phyloP scores from a whole-genome alignment of 2,797 vertebrate genomes.

The Loriculus beryllinus region DNA sequence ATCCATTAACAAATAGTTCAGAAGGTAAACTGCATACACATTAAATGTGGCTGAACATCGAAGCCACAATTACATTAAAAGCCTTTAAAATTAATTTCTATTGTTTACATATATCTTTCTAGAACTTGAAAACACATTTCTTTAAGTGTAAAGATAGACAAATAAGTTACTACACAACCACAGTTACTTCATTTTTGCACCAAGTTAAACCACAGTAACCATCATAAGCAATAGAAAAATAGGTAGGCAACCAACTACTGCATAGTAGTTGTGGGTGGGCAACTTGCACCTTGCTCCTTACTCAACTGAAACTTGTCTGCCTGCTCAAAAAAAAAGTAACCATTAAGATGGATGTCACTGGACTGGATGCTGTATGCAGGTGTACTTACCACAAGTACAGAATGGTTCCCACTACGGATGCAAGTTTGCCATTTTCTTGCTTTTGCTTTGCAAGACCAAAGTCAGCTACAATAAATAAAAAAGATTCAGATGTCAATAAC shows the following conservation, averaged over 20 bases:
- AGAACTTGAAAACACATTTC: not conserved
- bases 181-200: not conserved
- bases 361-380: not conserved
- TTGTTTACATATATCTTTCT: not conserved
- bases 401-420: conserved; percentile 88
- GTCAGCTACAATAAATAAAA: conserved; percentile 78
- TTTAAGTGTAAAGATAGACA: not conserved
- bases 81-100: not conserved
- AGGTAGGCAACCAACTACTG: not conserved
- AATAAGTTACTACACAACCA: not conserved
- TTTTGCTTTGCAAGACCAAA: conserved; percentile 93
- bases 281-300: not conserved
- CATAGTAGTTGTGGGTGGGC: not conserved
- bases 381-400: conserved; percentile 86
- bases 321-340: not conserved
- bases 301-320: not conserved
- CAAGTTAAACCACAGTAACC: not conserved
- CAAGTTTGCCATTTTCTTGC: conserved; percentile 88
- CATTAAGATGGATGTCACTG: not conserved
- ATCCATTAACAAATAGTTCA: not conserved
- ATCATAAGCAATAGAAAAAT: not conserved
- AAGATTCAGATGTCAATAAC: not conserved
- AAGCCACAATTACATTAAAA: not conserved
- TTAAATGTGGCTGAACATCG: not conserved
- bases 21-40: not conserved